phyloP scores from a whole-genome alignment of 2,113 vertebrate species.

The Anhinga anhinga region DNA sequence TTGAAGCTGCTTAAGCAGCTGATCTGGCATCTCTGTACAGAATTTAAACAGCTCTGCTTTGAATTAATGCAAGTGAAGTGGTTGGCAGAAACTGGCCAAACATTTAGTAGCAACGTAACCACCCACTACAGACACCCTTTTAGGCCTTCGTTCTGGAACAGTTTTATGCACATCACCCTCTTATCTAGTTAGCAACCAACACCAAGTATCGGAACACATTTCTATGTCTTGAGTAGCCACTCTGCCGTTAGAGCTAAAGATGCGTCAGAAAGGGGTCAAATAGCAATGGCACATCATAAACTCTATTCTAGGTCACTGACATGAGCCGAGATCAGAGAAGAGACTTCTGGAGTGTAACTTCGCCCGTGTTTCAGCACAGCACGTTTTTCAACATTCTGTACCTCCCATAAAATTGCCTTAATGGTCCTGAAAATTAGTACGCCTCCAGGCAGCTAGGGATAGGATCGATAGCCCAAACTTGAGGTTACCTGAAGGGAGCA shows the following conservation, averaged over 20 bases:
- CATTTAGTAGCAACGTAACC: neutral
- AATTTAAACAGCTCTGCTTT: neutral
- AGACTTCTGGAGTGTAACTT: neutral
- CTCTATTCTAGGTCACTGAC: neutral
- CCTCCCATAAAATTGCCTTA: neutral
- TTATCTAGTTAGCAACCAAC: neutral
- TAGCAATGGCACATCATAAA: neutral
- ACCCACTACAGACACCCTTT: neutral
- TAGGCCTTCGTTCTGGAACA: neutral
- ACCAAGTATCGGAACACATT: neutral
- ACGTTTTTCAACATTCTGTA: slow-evolving; percentile 12
- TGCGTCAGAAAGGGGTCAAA: neutral
- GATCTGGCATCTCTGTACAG: neutral
- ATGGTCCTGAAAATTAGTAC: neutral
- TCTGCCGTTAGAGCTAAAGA: neutral
- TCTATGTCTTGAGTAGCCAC: neutral
- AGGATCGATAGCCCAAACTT: neutral
- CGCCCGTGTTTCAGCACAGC: neutral
- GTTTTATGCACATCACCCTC: neutral
- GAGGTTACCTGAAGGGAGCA: neutral
- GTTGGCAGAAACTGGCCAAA: neutral
- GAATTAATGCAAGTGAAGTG: neutral
- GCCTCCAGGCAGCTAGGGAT: neutral
- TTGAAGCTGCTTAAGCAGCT: neutral
- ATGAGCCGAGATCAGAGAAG: neutral